Evolutionary conservation across 2,888 invertebrate genomes (phyloP).

Genomic region (Lutraria lutraria): DNA sequence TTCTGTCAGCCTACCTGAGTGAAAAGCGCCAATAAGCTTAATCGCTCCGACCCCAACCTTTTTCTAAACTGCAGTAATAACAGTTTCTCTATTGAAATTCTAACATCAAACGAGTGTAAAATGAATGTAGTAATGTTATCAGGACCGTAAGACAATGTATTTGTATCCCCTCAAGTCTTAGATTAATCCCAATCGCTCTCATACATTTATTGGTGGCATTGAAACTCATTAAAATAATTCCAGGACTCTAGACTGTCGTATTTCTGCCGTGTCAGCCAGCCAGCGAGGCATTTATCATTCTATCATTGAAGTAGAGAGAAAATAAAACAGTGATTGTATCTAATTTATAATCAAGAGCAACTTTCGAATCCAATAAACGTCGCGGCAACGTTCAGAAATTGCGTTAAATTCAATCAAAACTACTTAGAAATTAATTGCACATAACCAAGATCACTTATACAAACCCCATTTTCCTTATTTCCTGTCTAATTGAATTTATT

Average conservation of each 20-base stretch:
- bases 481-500: constrained; percentile 72
- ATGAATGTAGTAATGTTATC: not conserved
- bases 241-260: constrained; percentile 9
- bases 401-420: constrained; percentile 73
- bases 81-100: constrained; percentile 18
- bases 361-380: constrained; percentile 67
- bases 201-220: constrained; percentile 25
- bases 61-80: not conserved
- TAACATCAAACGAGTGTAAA: not conserved
- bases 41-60: not conserved
- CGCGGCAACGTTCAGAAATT: constrained; percentile 60
- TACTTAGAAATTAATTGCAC: constrained; percentile 74
- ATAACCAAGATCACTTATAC: constrained; percentile 67
- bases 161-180: not conserved
- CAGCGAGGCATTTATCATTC: constrained; percentile 39
- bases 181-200: not conserved
- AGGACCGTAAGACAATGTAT: constrained; percentile 1
- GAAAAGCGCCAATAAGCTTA: no score
- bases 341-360: constrained; percentile 63
- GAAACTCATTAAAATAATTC: constrained; percentile 25
- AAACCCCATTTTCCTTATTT: constrained; percentile 60
- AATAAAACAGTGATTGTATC: constrained; percentile 58
- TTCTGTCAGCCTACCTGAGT: no score
- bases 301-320: constrained; percentile 48
- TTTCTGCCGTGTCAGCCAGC: not conserved